Base-by-base conservation (phyloP, 92 coral and sea anemone species). In the Phymanthus crucifer region DNA sequence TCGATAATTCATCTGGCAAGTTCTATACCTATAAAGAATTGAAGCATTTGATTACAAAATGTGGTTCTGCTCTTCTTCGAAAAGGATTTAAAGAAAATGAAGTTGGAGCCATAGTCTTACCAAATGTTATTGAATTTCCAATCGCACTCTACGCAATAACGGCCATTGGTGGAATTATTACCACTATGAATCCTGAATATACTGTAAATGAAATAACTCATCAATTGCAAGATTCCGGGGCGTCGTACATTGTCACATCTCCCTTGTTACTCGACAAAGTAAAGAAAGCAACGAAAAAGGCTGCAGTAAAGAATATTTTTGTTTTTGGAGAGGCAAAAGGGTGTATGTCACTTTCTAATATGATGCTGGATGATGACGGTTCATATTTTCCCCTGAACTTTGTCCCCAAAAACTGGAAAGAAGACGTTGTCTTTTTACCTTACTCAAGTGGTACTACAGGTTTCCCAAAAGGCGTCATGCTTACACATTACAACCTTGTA, bases 381-480 rank as follows among this genome's bases (percentile, higher is more conserved):
- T 81, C 88, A 70, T 93, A 88, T 48, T 54, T 54, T 3, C 64
- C 64, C 27, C n/a, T 54, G n/a, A 75, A 67, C 9, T 57, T 85
- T 73, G 77, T 90, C 56, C 75, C 76, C 46, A 78, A 92, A 52
- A 84, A 92, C 79, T 87, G 93, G 72, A 87, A 84, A 71, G 92
- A 94, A 35, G 98, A 94, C 67, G 43, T 94, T 34, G 92, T 84
- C 35, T 78, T 86, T 54, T 77, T 94, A 47, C 93, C 93, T 17
- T 92, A 90, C 61, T 94, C 98, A 66, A 94, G 98, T 72, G 98
- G 98, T 1, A 94, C 98, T 23, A 92, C 97, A 23, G 98, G 98
- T 35, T 45, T 87, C 9, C 89, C 97, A 27, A 94, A 94, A 76
- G 98, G 98, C n/a, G 97, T 92, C 21, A 92, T 92, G 95, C 68